Conservation (phyloP, 1,140 invertebrate genomes). For the Antheraea mylitta region DNA sequence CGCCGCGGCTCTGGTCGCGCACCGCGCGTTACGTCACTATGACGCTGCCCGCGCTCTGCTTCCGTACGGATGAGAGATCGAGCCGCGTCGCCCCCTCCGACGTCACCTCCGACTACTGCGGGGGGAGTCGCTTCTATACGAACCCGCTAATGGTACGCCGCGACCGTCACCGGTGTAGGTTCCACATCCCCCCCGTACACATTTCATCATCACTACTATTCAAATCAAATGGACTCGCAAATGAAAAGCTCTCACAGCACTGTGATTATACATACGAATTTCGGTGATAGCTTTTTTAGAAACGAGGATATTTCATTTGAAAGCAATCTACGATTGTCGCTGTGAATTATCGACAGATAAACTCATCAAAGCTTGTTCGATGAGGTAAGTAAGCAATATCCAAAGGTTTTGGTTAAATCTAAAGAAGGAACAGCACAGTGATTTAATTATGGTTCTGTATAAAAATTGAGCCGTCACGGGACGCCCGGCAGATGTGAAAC, state of each 20-base stretch:
- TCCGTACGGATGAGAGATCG: conserved; percentile 42
- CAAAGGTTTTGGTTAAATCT: not conserved
- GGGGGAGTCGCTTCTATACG: conserved; percentile 50
- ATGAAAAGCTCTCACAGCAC: not conserved
- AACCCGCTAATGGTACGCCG: conserved; percentile 62
- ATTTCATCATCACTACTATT: conserved; percentile 1
- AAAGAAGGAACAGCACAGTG: conserved; percentile 5
- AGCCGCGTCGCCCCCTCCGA: conserved; percentile 54
- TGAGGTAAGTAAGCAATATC: conserved; percentile 5
- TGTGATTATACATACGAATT: not conserved
- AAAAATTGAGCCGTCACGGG: no score
- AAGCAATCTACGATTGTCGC: not conserved
- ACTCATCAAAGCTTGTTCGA: not conserved
- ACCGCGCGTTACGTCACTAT: conserved; percentile 36
- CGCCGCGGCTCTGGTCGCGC: conserved; percentile 32
- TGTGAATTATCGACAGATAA: not conserved
- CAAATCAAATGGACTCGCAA: not conserved
- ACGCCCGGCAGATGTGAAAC: no score
- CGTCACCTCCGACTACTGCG: conserved; percentile 44
- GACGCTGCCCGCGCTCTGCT: conserved; percentile 46
- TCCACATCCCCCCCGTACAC: not conserved
- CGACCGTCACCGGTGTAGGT: conserved; percentile 44
- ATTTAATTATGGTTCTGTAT: not conserved
- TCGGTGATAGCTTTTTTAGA: not conserved
- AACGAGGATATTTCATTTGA: not conserved